These are phyloP conservation scores for Anseranas semipalmata DNA, from an alignment of 2,113 vertebrate genomes.

Conservation along the genomic window DNA sequence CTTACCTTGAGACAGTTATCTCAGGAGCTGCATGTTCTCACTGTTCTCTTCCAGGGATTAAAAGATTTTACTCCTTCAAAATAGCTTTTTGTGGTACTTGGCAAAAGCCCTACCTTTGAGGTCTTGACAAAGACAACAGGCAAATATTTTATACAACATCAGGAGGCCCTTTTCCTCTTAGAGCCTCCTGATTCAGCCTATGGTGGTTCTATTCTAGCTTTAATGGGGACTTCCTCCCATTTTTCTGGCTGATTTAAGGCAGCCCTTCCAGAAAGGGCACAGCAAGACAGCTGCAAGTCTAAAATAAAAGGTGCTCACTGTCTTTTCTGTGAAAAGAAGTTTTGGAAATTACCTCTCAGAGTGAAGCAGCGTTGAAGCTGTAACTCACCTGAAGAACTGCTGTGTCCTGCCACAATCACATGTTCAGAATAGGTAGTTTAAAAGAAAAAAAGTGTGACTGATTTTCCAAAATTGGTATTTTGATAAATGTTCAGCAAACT, in stretches of 20 bases:
- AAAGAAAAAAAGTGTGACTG: neutral
- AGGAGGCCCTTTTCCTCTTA: neutral
- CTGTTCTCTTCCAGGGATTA: neutral
- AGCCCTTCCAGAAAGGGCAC: neutral
- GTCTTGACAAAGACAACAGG: neutral
- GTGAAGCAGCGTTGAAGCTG: neutral
- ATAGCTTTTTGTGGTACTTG: neutral
- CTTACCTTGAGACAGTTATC: neutral
- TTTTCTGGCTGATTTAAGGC: neutral
- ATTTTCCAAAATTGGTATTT: neutral
- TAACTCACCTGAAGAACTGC: neutral
- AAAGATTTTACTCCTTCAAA: neutral
- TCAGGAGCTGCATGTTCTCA: neutral
- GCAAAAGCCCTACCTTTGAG: neutral
- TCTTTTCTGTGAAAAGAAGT: neutral
- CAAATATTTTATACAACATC: neutral
- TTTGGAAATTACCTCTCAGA: neutral
- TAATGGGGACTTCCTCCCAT: neutral
- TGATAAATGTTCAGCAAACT: neutral
- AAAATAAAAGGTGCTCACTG: neutral
- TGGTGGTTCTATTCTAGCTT: neutral
- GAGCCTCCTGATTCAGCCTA: neutral
- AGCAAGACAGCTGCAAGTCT: neutral
- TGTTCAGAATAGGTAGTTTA: neutral
- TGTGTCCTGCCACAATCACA: neutral